These are phyloP conservation scores for Spodoptera exigua DNA, from an alignment of 2,888 invertebrate species.

Conservation along the genomic window DNA sequence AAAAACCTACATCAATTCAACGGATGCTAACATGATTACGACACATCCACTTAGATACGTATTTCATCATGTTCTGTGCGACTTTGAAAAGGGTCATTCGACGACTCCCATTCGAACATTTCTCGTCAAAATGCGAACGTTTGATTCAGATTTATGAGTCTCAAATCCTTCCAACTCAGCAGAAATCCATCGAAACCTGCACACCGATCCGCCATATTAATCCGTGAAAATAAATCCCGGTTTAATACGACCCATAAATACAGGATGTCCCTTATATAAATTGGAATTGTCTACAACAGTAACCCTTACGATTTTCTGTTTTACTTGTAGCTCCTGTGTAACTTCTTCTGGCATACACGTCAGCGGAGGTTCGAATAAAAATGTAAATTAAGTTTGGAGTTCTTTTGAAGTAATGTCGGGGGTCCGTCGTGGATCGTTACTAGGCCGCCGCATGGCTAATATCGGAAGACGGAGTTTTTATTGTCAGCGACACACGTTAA, in stretches of 20 bases:
- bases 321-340: conserved; percentile 60
- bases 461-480: conserved; percentile 62
- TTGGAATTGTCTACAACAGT: conserved; percentile 55
- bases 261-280: conserved; percentile 52
- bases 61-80: conserved; percentile 42
- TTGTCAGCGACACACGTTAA: conserved; percentile 61
- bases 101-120: conserved; percentile 54
- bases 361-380: conserved; percentile 63
- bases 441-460: conserved; percentile 57
- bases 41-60: conserved; percentile 43
- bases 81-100: conserved; percentile 73
- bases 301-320: conserved; percentile 59
- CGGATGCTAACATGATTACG: conserved; percentile 37
- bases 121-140: conserved; percentile 65
- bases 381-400: conserved; percentile 70
- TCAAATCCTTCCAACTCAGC: conserved; percentile 62
- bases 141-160: conserved; percentile 72
- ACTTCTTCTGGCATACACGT: conserved; percentile 41
- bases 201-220: conserved; percentile 55
- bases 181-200: conserved; percentile 49
- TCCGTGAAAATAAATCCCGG: conserved; percentile 62
- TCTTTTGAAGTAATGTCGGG: conserved; percentile 60
- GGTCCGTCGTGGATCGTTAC: conserved; percentile 56
- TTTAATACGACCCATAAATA: conserved; percentile 66
- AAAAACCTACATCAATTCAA: conserved; percentile 25